phyloP scores from a whole-genome alignment of 2,888 invertebrate species.

The Hirtodrosophila confusa region DNA sequence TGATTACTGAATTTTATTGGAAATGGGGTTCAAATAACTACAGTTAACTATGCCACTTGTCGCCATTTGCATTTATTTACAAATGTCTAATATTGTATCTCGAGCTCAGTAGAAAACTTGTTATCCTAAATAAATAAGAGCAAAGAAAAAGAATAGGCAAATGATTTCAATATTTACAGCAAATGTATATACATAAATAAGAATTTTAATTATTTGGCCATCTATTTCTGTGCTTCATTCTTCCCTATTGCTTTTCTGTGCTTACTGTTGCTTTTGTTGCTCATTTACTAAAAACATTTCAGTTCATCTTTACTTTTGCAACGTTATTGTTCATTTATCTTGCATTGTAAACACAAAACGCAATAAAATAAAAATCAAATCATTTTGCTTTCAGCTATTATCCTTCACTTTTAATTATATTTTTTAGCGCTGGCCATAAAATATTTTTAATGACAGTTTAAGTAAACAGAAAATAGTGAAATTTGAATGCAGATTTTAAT shows the following conservation, averaged over 20 bases:
- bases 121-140: too few species aligned
- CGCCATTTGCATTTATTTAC: too few species aligned
- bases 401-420: conserved; percentile 11
- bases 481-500: conserved; percentile 12
- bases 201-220: too few species aligned
- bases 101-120: too few species aligned
- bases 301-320: conserved; percentile 11
- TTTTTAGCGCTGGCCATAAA: conserved; percentile 27
- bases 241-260: too few species aligned
- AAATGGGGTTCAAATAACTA: too few species aligned
- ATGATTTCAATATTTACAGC: too few species aligned
- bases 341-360: conserved; percentile 11
- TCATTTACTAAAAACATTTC: conserved; percentile 6
- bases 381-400: conserved; percentile 33
- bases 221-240: too few species aligned
- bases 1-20: not conserved
- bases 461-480: conserved; percentile 29
- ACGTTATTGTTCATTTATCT: conserved; percentile 48
- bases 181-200: too few species aligned
- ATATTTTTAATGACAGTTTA: conserved; percentile 51
- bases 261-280: not conserved
- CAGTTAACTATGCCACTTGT: too few species aligned
- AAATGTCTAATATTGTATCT: too few species aligned
- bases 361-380: conserved; percentile 19
- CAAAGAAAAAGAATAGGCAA: too few species aligned